Percentiles rank a stretch among this genome's conserved stretches.
Evolutionary conservation across 2,888 invertebrate species (phyloP).

Genomic region (Barypeithes pellucidus): DNA sequence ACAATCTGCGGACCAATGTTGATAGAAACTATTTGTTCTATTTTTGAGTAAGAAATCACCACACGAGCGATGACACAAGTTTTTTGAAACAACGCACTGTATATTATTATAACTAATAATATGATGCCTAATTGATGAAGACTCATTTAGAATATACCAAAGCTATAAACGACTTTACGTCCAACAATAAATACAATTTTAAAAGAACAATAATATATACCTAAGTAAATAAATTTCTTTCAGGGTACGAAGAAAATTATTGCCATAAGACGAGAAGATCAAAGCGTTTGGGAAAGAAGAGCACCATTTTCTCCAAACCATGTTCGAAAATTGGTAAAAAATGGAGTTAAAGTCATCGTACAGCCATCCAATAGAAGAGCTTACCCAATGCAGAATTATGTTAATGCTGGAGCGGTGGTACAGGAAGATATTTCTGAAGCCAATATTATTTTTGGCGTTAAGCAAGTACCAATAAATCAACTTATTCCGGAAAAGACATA

Average conservation of each 20-base stretch:
- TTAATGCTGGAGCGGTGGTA: constrained; percentile 92
- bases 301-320: constrained; percentile 96
- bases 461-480: constrained; percentile 90
- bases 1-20: too few species aligned
- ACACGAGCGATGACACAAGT: too few species aligned
- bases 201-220: constrained; percentile 60
- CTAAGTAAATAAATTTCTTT: too few species aligned
- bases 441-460: constrained; percentile 97
- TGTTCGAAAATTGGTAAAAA: constrained; percentile 88
- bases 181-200: too few species aligned
- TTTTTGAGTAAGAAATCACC: too few species aligned
- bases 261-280: constrained; percentile 92
- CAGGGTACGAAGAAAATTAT: constrained; percentile 76
- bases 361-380: constrained; percentile 98
- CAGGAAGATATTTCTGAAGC: constrained; percentile 98
- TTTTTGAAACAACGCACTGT: too few species aligned
- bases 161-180: too few species aligned
- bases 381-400: constrained; percentile 97
- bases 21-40: too few species aligned
- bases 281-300: constrained; percentile 95
- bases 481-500: constrained; percentile 97
- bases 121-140: too few species aligned
- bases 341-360: constrained; percentile 95
- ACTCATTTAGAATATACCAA: too few species aligned
- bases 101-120: too few species aligned